Conservation (phyloP, 2,888 invertebrate species). For the Anarsia innoxiella region DNA sequence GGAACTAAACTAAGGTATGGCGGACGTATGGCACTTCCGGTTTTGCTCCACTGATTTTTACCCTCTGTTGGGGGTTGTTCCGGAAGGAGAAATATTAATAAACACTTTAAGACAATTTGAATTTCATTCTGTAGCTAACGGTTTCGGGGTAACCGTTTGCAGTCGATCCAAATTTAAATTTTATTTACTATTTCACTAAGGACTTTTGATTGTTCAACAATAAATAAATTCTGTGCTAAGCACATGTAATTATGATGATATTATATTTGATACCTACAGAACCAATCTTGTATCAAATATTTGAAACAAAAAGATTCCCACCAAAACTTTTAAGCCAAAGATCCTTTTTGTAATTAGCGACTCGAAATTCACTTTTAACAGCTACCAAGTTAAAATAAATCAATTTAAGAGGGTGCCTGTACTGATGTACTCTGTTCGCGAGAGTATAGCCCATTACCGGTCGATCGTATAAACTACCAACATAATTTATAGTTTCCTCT, state of each 20-base stretch:
- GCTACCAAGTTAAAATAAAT: conserved; percentile 16
- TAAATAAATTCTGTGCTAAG: too few relatives aligned
- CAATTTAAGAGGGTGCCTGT: conserved; percentile 29
- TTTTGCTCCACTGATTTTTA: conserved; percentile 55
- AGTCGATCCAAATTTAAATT: too few relatives aligned
- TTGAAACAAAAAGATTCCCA: too few relatives aligned
- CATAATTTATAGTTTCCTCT: conserved; percentile 72
- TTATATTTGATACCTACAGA: too few relatives aligned
- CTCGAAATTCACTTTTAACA: too few relatives aligned
- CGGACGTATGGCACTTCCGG: conserved; percentile 70
- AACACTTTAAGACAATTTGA: conserved; percentile 54
- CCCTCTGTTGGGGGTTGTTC: conserved; percentile 60
- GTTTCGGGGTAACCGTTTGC: too few relatives aligned
- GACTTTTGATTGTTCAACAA: too few relatives aligned
- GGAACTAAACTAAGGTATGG: conserved; percentile 48
- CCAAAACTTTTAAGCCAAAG: too few relatives aligned
- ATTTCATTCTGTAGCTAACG: conserved; percentile 44
- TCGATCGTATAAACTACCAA: conserved; percentile 68
- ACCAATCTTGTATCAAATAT: too few relatives aligned
- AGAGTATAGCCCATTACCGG: conserved; percentile 51
- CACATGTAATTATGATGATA: too few relatives aligned
- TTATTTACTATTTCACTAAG: too few relatives aligned
- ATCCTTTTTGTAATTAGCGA: too few relatives aligned
- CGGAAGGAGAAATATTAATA: conserved; percentile 66
- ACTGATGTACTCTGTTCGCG: conserved; percentile 36